phyloP scores from a whole-genome alignment of 2,888 invertebrate genomes.

The Baccha elongata region DNA sequence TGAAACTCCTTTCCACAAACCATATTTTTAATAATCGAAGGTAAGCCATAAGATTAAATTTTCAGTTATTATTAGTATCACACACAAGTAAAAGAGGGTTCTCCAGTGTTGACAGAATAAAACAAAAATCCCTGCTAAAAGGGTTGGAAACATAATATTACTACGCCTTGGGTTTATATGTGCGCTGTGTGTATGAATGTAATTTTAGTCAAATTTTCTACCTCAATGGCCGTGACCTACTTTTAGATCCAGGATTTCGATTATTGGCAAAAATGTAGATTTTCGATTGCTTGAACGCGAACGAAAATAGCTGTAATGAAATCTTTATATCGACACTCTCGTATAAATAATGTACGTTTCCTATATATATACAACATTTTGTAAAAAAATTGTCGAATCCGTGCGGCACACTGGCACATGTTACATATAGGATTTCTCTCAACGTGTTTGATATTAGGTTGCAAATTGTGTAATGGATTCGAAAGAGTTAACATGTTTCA shows the following conservation, averaged over 20 bases:
- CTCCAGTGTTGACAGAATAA: neutral
- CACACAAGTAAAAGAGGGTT: neutral
- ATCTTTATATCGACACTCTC: too few species aligned
- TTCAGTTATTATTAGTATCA: slow-evolving; percentile 22
- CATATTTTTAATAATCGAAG: neutral
- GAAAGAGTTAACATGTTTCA: too few species aligned
- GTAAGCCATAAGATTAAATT: slow-evolving; percentile 23
- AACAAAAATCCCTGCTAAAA: slow-evolving; percentile 3
- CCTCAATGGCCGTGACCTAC: slow-evolving; percentile 33
- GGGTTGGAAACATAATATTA: slow-evolving; percentile 29
- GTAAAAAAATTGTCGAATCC: too few species aligned
- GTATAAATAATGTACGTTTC: too few species aligned
- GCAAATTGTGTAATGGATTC: too few species aligned
- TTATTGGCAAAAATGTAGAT: slow-evolving; percentile 26
- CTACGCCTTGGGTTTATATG: slow-evolving; percentile 8
- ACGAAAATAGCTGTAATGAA: slow-evolving; percentile 11
- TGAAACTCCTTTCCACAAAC: neutral
- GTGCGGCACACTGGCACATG: too few species aligned
- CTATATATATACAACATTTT: too few species aligned
- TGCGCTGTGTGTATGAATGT: neutral
- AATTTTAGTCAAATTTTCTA: slow-evolving; percentile 15
- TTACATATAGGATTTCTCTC: too few species aligned
- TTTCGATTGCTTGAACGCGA: neutral
- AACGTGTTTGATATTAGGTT: too few species aligned
- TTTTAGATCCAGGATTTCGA: slow-evolving; percentile 20